These are phyloP conservation scores for Macrochelys suwanniensis DNA, from an alignment of 2,797 vertebrate species.

Conservation along the genomic window DNA sequence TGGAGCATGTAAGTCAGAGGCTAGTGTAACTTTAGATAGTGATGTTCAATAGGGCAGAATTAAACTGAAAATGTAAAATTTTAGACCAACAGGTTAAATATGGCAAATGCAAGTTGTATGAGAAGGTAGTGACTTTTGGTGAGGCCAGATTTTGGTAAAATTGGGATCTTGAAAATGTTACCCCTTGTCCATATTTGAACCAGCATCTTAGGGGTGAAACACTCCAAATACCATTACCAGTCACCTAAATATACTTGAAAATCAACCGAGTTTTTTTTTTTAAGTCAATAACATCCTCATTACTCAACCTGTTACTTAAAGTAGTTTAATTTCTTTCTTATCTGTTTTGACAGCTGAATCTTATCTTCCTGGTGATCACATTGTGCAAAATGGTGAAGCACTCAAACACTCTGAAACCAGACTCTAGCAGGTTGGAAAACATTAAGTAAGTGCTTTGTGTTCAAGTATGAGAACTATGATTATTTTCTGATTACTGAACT, in stretches of 20 bases:
- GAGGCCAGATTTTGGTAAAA: neutral
- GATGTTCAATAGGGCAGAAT: neutral
- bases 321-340: conserved; percentile 76
- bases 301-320: conserved; percentile 62
- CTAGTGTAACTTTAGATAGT: neutral
- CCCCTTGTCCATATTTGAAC: neutral
- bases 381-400: conserved; percentile 99
- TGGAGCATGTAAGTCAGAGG: neutral
- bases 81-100: neutral
- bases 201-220: neutral
- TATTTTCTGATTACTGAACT: conserved; percentile 80
- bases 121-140: neutral
- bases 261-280: conserved; percentile 35
- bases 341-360: conserved; percentile 96
- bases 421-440: conserved; percentile 99
- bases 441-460: conserved; percentile 96
- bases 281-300: conserved; percentile 68
- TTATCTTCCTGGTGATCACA: conserved; percentile 99
- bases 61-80: neutral
- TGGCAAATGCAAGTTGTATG: neutral
- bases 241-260: conserved; percentile 41
- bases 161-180: neutral
- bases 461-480: conserved; percentile 78
- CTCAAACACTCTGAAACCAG: conserved; percentile 99
- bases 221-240: neutral